Evolutionary conservation across 2,113 vertebrate genomes (phyloP).

Genomic region (Falco punctatus): DNA sequence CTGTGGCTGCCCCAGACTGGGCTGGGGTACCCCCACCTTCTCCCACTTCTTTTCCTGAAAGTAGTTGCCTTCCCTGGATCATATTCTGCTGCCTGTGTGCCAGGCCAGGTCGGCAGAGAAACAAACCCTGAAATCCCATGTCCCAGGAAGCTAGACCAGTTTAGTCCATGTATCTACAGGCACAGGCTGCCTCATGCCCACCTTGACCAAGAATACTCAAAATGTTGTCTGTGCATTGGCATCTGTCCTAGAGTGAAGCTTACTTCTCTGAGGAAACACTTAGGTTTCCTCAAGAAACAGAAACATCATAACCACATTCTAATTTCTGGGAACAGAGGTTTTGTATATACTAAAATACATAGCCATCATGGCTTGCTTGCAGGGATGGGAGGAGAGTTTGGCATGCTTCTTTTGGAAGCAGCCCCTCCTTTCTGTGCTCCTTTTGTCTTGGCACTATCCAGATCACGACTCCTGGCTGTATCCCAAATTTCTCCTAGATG

Average conservation of each 20-base stretch:
- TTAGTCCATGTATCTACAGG: background rate
- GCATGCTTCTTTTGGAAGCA: constrained; percentile 38
- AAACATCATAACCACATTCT: background rate
- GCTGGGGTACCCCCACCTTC: background rate
- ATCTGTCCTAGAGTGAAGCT: background rate
- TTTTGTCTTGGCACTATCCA: constrained; percentile 49
- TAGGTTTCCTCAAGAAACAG: background rate
- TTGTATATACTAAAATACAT: background rate
- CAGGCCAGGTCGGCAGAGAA: background rate
- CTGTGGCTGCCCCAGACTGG: background rate
- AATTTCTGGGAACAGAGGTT: background rate
- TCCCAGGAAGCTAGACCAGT: background rate
- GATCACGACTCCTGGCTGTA: constrained; percentile 62
- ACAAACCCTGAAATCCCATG: background rate
- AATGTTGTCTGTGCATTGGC: background rate
- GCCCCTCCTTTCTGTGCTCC: background rate
- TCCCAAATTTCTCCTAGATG: constrained; percentile 32
- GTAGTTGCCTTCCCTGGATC: background rate
- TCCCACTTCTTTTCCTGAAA: background rate
- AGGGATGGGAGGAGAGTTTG: background rate
- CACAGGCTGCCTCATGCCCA: background rate
- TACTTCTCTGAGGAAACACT: background rate
- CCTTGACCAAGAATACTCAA: background rate
- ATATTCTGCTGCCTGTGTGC: background rate
- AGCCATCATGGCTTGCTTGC: background rate